Percentiles rank a stretch among this genome's conserved stretches.
phyloP scores from a whole-genome alignment of 2,113 vertebrate species.

The Trematomus loennbergii region DNA sequence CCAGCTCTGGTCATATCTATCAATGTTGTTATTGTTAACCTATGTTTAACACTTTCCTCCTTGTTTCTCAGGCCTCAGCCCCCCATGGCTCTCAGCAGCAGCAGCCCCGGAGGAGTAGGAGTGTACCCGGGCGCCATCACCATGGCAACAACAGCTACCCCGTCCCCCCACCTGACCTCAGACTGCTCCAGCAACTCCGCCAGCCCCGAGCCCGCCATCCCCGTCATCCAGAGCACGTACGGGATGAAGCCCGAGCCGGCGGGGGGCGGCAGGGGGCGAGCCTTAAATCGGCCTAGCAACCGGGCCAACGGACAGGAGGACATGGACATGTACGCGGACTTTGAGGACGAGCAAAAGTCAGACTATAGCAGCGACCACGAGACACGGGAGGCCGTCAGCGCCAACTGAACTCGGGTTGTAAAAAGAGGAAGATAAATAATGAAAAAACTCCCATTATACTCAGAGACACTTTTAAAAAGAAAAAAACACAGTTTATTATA shows the following conservation, averaged over 20 bases:
- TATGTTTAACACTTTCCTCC: neutral
- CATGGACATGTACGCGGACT: constrained; percentile 99
- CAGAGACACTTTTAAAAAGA: constrained; percentile 56
- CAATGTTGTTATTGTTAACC: neutral
- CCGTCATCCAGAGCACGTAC: constrained; percentile 97
- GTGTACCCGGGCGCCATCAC: constrained; percentile 96
- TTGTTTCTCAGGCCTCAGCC: constrained; percentile 90
- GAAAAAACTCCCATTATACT: constrained; percentile 40
- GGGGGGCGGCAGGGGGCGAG: constrained; percentile 75
- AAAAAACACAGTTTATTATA: constrained; percentile 61
- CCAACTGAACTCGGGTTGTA: constrained; percentile 88
- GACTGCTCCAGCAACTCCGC: constrained; percentile 98
- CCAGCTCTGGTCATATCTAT: no score
- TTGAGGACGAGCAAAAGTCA: constrained; percentile 98
- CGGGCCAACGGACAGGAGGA: constrained; percentile 94
- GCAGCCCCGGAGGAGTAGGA: constrained; percentile 90
- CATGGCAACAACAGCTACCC: constrained; percentile 91
- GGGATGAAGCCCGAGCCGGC: constrained; percentile 90
- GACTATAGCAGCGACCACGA: constrained; percentile 99
- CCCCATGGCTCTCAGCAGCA: constrained; percentile 90
- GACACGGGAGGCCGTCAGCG: constrained; percentile 92
- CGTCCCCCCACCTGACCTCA: constrained; percentile 96
- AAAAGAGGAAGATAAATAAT: constrained; percentile 4
- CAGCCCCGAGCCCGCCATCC: constrained; percentile 95
- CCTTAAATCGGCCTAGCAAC: constrained; percentile 87